Evolutionary conservation across 2,113 vertebrate species (phyloP), one percentile per base, ranked within the genome.

Genomic region (Laterallus jamaicensis): DNA sequence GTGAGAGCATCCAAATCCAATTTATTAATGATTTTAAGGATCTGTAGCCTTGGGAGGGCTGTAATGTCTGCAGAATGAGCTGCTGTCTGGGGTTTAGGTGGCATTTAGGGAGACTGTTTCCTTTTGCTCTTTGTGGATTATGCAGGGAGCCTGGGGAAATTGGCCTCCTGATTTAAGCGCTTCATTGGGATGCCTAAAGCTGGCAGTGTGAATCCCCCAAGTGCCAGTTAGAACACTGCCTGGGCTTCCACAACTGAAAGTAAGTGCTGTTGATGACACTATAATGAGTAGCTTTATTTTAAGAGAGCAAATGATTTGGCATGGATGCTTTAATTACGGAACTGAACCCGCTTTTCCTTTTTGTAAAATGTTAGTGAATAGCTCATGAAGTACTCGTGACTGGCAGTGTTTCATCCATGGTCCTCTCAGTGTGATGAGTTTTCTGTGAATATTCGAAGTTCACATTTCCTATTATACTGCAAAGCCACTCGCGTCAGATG

Each of bases 301-400:
- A 94, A 49, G 17, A 77, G 29, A 94, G 60, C 55, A 93, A 91
- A 88, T 67, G 24, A 74, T 93, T 83, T 94, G 63, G 26, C 78
- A 82, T 77, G 60, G 80, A 55, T 80, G 35, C 22, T 92, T 88
- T 83, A 92, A 82, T 88, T 91, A 50, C 37, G 77, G 67, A 93
- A 80, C 71, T 6, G 11, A 91, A 90, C 11, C 24, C 47, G 59
- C 28, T 76, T 95, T 63, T 90, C 29, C 6, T 80, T 80, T 91
- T 87, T 68, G 44, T 44, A 84, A 95, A 80, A 44, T 69, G 13
- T 55, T 74, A 86, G 52, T 6, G 6, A 86, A 60, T 42, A 74
- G 37, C 42, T 93, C 39, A 37, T 40, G 58, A 66, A 80, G 50
- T 49, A 42, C 73, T 84, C 77, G 29, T 78, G 64, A 81, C 74